Percentiles rank a stretch among this genome's conserved stretches.
These are phyloP conservation scores for Puntigrus tetrazona DNA, from an alignment of 2,113 vertebrate genomes.

Conservation along the genomic window DNA sequence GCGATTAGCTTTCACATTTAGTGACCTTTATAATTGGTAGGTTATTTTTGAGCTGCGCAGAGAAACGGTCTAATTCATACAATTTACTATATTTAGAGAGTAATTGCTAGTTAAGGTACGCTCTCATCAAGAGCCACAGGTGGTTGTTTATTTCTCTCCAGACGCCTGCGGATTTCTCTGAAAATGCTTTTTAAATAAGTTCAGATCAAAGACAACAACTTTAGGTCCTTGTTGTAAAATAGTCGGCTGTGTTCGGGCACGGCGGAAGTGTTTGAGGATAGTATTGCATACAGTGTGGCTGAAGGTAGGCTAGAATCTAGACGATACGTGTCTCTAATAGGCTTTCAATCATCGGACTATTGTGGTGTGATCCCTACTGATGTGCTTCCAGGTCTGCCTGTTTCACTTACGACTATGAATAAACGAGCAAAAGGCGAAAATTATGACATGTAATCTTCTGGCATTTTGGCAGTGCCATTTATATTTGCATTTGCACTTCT, in stretches of 20 bases:
- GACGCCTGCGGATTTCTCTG: neutral
- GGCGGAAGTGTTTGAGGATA: neutral
- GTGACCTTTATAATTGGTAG: neutral
- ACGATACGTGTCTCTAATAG: conserved; percentile 22
- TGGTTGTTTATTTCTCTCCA: neutral
- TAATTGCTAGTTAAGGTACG: conserved; percentile 14
- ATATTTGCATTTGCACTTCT: conserved; percentile 28
- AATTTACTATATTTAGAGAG: conserved; percentile 13
- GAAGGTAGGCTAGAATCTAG: neutral
- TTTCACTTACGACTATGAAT: conserved; percentile 35
- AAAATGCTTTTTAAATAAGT: conserved; percentile 2
- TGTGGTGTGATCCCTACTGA: conserved; percentile 24
- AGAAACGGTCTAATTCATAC: neutral
- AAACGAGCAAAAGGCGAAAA: conserved; percentile 24
- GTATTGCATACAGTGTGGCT: neutral
- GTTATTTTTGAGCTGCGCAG: neutral
- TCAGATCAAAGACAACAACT: neutral
- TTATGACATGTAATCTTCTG: conserved; percentile 17
- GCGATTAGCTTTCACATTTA: neutral
- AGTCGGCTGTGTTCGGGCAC: neutral
- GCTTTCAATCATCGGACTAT: conserved; percentile 33
- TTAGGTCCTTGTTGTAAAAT: neutral
- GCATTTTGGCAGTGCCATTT: conserved; percentile 14
- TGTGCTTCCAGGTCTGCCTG: conserved; percentile 24
- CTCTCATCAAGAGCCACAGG: conserved; percentile 28